Percentiles rank a stretch among this genome's conserved stretches.
Conservation (phyloP, 2,113 vertebrate genomes). For the Willisornis vidua region DNA sequence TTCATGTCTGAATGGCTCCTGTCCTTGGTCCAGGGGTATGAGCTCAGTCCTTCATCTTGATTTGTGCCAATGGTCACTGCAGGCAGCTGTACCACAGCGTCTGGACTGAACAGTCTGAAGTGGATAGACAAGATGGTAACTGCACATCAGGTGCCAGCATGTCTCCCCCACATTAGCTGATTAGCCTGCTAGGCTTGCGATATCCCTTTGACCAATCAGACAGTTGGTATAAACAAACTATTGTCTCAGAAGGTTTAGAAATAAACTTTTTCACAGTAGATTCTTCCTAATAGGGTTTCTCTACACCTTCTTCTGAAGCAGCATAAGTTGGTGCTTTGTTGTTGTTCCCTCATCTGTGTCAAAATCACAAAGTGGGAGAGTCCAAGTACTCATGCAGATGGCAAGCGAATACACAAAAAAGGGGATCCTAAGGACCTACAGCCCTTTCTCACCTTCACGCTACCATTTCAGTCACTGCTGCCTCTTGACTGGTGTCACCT, state of each 20-base stretch:
- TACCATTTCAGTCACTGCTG: neutral
- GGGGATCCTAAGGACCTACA: neutral
- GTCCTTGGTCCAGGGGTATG: accelerated
- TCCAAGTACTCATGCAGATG: neutral
- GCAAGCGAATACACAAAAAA: neutral
- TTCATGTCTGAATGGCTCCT: neutral
- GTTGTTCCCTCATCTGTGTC: neutral
- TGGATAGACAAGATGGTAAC: neutral
- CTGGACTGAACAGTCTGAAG: neutral
- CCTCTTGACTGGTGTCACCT: neutral
- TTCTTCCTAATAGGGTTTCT: neutral
- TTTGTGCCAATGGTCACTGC: neutral
- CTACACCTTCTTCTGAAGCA: neutral
- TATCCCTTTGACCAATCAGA: neutral
- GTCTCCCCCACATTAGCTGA: neutral
- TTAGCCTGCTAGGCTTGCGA: neutral
- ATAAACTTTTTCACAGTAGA: neutral
- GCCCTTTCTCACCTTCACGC: neutral
- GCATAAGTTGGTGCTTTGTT: neutral
- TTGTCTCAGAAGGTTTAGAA: neutral
- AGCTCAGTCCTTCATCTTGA: neutral
- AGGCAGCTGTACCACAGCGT: neutral
- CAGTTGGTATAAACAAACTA: neutral
- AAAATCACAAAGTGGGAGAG: neutral
- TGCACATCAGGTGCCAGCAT: neutral